These are phyloP conservation scores for Drymonia ruficornis DNA, from an alignment of 2,888 invertebrate species.

Conservation along the genomic window DNA sequence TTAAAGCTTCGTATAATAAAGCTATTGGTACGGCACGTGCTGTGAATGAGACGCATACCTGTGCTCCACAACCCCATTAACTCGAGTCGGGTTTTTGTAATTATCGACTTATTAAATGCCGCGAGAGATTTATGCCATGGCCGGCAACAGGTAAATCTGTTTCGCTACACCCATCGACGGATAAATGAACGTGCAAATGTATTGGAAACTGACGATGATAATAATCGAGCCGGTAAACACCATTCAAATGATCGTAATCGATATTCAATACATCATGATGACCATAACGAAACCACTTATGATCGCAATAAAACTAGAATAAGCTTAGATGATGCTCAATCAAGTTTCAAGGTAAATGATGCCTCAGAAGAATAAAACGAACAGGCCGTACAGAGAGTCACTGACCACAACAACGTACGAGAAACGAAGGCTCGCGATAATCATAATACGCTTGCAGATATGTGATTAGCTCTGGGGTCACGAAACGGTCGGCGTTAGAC, in stretches of 20 bases:
- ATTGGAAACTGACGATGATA: constrained; percentile 28
- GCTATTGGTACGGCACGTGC: constrained; percentile 70
- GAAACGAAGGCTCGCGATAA: constrained; percentile 79
- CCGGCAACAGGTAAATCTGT: constrained; percentile 53
- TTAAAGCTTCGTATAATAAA: constrained; percentile 72
- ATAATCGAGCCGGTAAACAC: constrained; percentile 20
- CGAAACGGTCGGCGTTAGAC: constrained; percentile 81
- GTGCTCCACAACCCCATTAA: constrained; percentile 51
- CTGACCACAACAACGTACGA: constrained; percentile 78
- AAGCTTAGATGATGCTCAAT: constrained; percentile 29
- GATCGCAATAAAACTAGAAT: constrained; percentile 28
- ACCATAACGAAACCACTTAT: constrained; percentile 18
- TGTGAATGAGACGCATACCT: constrained; percentile 58
- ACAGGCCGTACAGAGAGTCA: constrained; percentile 65
- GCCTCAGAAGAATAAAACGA: constrained; percentile 53
- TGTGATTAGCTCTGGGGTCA: constrained; percentile 83
- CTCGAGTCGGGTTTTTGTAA: constrained; percentile 62
- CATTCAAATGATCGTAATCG: constrained; percentile 8
- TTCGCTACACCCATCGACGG: constrained; percentile 52
- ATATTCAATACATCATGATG: constrained; percentile 20
- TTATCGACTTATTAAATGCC: constrained; percentile 70
- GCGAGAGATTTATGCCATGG: constrained; percentile 62
- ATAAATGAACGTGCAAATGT: constrained; percentile 49
- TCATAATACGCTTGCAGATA: constrained; percentile 83
- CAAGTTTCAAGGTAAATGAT: constrained; percentile 46